Conservation (phyloP, 2,797 vertebrate species). For the Cyprinella venusta region DNA sequence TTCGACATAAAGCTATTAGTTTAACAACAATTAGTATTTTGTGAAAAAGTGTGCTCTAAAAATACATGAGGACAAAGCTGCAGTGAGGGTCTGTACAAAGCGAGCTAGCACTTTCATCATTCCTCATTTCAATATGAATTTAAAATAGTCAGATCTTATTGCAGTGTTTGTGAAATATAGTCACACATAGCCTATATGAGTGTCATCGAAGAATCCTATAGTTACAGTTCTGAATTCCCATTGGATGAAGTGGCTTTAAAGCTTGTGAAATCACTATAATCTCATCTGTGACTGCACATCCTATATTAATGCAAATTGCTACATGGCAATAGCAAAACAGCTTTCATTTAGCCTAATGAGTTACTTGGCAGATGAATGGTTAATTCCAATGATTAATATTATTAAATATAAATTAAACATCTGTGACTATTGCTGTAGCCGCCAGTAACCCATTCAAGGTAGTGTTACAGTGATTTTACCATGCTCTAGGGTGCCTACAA, state of each 20-base stretch:
- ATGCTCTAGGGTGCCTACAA: neutral
- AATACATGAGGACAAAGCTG: conserved; percentile 29
- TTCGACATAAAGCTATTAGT: conserved; percentile 80
- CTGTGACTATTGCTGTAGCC: neutral
- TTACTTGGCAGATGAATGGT: neutral
- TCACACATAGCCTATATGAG: neutral
- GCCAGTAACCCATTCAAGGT: neutral
- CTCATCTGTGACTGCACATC: neutral
- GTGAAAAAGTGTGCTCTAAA: conserved; percentile 52
- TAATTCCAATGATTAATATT: neutral
- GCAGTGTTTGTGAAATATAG: neutral
- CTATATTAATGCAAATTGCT: neutral
- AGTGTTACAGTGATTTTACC: neutral
- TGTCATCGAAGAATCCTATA: neutral
- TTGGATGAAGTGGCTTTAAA: neutral
- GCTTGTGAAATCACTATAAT: neutral
- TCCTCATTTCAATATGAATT: conserved; percentile 3
- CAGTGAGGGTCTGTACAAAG: conserved; percentile 33
- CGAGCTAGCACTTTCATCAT: conserved; percentile 30
- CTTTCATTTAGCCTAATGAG: neutral
- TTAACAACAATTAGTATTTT: conserved; percentile 74
- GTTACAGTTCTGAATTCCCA: neutral
- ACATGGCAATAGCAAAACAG: neutral
- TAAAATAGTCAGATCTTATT: conserved; percentile 9
- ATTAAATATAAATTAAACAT: neutral